Evolutionary conservation across 2,797 vertebrate species (phyloP).

Genomic region (Galagoides demidoff): DNA sequence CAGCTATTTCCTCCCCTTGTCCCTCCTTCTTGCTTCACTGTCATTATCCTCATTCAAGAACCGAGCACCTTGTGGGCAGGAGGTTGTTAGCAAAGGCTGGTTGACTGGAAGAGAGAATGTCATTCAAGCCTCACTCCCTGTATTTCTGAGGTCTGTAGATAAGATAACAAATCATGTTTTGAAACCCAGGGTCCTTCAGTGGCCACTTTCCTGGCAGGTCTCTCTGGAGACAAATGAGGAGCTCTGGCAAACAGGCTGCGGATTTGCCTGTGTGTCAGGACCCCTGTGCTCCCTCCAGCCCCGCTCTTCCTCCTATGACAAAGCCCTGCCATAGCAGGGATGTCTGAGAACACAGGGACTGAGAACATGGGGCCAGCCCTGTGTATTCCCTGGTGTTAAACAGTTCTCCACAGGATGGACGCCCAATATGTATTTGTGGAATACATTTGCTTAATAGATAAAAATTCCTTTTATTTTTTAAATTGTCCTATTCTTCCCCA

Average conservation of each 20-base stretch:
- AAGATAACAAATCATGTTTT: neutral
- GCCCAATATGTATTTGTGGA: neutral
- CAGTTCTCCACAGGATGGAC: neutral
- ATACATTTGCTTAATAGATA: neutral
- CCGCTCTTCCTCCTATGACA: neutral
- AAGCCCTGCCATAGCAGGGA: neutral
- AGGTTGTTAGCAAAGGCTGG: neutral
- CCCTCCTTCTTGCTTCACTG: neutral
- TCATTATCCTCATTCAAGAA: neutral
- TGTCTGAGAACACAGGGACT: neutral
- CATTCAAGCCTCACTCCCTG: neutral
- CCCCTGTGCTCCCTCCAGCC: neutral
- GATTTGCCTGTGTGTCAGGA: neutral
- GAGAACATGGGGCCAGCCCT: neutral
- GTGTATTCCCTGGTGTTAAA: neutral
- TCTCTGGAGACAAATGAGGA: neutral
- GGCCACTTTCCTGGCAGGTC: neutral
- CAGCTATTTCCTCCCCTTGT: neutral
- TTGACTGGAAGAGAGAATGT: neutral
- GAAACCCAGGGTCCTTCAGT: neutral
- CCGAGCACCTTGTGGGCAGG: neutral
- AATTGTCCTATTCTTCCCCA: neutral
- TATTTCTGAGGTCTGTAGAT: neutral
- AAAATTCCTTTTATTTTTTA: neutral
- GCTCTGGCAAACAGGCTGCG: neutral